phyloP scores from a whole-genome alignment of 2,888 invertebrate genomes.

The Ormyrus nitidulus region DNA sequence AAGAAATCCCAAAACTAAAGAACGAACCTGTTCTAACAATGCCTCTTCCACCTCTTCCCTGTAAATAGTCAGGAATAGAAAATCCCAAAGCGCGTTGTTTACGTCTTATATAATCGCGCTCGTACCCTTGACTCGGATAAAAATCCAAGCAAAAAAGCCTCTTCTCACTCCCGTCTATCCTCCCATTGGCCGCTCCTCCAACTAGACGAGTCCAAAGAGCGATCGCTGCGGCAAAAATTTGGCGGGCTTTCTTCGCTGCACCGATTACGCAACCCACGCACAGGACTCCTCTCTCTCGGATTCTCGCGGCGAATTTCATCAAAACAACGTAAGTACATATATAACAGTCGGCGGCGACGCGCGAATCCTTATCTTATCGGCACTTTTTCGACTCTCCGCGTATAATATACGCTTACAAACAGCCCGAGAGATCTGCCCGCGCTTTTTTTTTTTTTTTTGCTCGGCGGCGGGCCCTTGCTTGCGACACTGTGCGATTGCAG shows the following conservation, averaged over 20 bases:
- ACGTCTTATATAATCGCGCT: slow-evolving; percentile 34
- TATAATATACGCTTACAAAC: too few relatives aligned
- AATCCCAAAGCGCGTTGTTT: slow-evolving; percentile 19
- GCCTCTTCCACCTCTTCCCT: neutral
- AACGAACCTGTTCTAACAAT: too few relatives aligned
- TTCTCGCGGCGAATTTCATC: neutral
- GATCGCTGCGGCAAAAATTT: neutral
- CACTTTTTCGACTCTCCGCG: neutral
- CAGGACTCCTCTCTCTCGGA: neutral
- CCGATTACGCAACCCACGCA: neutral
- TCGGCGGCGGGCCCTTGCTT: neutral
- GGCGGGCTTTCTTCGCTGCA: neutral
- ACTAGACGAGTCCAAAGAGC: too few relatives aligned
- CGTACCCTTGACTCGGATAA: neutral
- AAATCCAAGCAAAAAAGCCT: slow-evolving; percentile 9
- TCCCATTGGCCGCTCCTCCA: neutral
- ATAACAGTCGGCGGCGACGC: neutral
- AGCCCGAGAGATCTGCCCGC: neutral
- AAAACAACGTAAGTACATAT: too few relatives aligned
- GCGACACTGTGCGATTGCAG: neutral
- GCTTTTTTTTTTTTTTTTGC: neutral
- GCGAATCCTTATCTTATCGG: slow-evolving; percentile 17
- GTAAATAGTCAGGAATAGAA: slow-evolving; percentile 4
- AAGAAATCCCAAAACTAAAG: too few relatives aligned
- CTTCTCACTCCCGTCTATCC: neutral